These are phyloP conservation scores for Isichthys henryi DNA, from an alignment of 2,113 vertebrate genomes.

Conservation along the genomic window DNA sequence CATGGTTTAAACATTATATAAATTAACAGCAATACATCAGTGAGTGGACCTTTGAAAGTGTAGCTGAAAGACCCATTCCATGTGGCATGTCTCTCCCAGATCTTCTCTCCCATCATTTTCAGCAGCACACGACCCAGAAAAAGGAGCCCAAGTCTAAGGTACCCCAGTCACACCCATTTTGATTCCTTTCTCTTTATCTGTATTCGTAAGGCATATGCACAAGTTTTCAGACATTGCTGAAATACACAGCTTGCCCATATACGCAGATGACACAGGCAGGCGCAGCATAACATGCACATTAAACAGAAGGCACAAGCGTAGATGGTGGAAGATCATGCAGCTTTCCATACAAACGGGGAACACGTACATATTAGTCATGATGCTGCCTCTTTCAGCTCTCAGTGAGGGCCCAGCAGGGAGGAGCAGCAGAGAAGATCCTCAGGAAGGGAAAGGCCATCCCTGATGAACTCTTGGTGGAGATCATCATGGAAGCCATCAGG, in stretches of 20 bases:
- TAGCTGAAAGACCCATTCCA: background rate
- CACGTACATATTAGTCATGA: background rate
- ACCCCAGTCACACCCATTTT: background rate
- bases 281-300: background rate
- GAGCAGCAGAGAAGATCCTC: conserved; percentile 56
- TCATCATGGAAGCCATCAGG: conserved; percentile 75
- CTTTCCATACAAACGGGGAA: background rate
- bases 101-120: background rate
- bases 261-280: background rate
- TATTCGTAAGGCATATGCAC: background rate
- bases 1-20: background rate
- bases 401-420: conserved; percentile 60
- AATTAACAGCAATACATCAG: background rate
- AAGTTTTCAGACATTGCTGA: background rate
- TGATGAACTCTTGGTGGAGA: conserved; percentile 66
- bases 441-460: conserved; percentile 67
- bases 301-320: background rate
- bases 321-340: background rate
- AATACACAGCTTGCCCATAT: background rate
- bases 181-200: background rate
- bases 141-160: conserved; percentile 11
- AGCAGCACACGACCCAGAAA: background rate
- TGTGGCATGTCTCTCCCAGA: background rate
- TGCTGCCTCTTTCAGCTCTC: conserved; percentile 52
- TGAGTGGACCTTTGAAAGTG: background rate